Conservation (phyloP, 1,140 invertebrate species). For the Pogonus chalceus region DNA sequence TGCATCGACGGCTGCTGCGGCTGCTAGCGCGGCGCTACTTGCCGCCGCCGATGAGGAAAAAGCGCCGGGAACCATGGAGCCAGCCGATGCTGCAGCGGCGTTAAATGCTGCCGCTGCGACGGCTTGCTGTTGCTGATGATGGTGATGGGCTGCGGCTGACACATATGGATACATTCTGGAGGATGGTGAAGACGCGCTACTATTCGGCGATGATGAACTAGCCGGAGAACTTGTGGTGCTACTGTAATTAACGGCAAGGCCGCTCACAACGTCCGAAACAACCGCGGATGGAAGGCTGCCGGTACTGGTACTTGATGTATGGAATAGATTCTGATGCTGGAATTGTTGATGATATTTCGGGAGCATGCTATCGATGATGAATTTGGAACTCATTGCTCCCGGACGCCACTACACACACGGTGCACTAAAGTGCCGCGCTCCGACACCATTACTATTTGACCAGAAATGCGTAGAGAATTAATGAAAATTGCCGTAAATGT, state of each 20-base stretch:
- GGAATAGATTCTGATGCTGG: constrained; percentile 55
- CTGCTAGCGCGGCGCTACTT: constrained; percentile 41
- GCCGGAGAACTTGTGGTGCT: constrained; percentile 40
- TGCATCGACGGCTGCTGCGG: constrained; percentile 50
- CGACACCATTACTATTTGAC: too few species aligned
- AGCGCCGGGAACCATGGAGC: constrained; percentile 57
- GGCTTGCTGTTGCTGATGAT: constrained; percentile 57
- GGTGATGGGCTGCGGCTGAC: constrained; percentile 55
- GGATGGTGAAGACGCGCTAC: constrained; percentile 49
- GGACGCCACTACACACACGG: constrained; percentile 20
- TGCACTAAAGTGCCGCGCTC: neutral
- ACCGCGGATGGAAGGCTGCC: constrained; percentile 26
- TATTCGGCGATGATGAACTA: constrained; percentile 42
- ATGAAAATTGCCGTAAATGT: too few species aligned
- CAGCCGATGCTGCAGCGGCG: constrained; percentile 46
- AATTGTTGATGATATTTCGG: constrained; percentile 84
- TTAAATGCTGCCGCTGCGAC: constrained; percentile 56
- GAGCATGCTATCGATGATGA: constrained; percentile 94
- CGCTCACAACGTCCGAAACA: constrained; percentile 30
- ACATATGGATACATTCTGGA: constrained; percentile 65
- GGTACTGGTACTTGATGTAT: constrained; percentile 41
- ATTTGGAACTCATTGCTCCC: constrained; percentile 86
- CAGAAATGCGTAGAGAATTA: too few species aligned
- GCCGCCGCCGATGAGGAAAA: constrained; percentile 37
- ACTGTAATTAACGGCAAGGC: constrained; percentile 35